Conservation (phyloP, 1,140 invertebrate species). For the Gyrodactylus bullatarudis region DNA sequence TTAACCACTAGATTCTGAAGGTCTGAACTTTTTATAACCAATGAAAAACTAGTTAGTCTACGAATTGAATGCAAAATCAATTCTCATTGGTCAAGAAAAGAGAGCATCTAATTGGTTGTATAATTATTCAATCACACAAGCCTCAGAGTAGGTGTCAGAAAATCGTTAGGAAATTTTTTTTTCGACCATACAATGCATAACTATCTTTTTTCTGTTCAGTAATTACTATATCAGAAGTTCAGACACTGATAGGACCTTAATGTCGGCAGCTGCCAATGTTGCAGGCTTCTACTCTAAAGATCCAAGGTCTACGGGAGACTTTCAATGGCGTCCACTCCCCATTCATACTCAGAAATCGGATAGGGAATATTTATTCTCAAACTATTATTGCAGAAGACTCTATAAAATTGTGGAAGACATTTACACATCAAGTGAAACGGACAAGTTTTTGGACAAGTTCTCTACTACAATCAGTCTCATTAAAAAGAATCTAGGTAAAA, state of each 20-base stretch:
- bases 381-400: not conserved
- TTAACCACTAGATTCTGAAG: too few relatives aligned
- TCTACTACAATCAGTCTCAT: not conserved
- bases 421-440: not conserved
- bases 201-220: too few relatives aligned
- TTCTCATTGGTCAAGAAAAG: too few relatives aligned
- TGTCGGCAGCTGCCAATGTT: not conserved
- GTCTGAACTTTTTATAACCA: too few relatives aligned
- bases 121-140: too few relatives aligned
- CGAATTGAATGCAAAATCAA: too few relatives aligned
- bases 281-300: not conserved
- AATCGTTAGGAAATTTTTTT: too few relatives aligned
- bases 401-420: not conserved
- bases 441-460: not conserved
- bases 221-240: not conserved
- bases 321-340: not conserved
- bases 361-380: not conserved
- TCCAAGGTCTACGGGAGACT: not conserved
- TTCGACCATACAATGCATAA: too few relatives aligned
- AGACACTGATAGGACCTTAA: not conserved
- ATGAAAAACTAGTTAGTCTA: too few relatives aligned
- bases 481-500: not conserved
- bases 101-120: too few relatives aligned
- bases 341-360: not conserved
- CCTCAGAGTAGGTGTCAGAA: too few relatives aligned